Evolutionary conservation across 2,797 vertebrate genomes (phyloP).

Genomic region (Psittacula echo): DNA sequence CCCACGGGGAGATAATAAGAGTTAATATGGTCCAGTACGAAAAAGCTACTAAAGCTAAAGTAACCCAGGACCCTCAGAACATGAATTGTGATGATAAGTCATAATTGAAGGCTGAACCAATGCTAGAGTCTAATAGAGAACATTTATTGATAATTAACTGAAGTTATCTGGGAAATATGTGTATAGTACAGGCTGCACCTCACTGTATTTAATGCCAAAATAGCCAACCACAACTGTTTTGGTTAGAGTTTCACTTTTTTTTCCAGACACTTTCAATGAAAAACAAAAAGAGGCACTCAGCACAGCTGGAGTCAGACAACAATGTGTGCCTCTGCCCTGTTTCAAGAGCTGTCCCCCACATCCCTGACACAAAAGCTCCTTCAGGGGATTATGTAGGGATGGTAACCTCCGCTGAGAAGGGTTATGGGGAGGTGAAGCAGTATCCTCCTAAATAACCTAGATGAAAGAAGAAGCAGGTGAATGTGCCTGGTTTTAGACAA

Average conservation of each 20-base stretch:
- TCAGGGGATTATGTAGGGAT: background rate
- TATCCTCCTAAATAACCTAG: background rate
- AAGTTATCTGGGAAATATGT: background rate
- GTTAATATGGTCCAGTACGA: background rate
- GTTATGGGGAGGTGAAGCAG: accelerated
- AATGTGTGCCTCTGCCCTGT: accelerated
- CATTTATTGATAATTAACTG: background rate
- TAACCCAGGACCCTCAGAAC: background rate
- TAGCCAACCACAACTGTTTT: background rate
- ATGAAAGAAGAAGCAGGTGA: background rate
- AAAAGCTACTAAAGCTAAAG: background rate
- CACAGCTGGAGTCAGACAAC: background rate
- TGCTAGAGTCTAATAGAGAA: background rate
- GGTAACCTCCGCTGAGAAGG: background rate
- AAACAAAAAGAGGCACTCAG: accelerated
- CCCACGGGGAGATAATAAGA: background rate
- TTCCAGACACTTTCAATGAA: background rate
- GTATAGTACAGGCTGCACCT: background rate
- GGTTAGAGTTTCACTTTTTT: background rate
- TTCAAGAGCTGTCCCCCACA: background rate
- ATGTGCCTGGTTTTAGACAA: background rate
- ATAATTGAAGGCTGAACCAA: background rate
- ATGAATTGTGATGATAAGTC: background rate
- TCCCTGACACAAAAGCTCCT: background rate
- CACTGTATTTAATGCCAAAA: background rate